Conservation (phyloP, 2,113 vertebrate genomes). For the Hemibagrus wyckioides region DNA sequence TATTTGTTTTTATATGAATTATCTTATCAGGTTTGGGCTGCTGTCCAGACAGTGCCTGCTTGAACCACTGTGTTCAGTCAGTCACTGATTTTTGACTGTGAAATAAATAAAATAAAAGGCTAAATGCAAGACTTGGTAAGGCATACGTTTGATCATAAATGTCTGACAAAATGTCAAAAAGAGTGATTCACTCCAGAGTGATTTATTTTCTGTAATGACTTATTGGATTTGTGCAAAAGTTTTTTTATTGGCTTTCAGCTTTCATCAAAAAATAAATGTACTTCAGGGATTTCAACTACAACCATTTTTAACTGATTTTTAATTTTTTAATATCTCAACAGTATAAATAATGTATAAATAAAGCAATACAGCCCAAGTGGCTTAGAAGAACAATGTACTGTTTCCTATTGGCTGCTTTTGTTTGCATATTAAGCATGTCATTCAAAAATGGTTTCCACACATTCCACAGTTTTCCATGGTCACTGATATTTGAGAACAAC, state of each 20-base stretch:
- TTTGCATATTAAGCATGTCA: conserved; percentile 62
- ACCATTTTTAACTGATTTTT: conserved; percentile 33
- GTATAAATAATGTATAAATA: conserved; percentile 9
- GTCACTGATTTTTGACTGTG: conserved; percentile 43
- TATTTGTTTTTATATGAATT: conserved; percentile 69
- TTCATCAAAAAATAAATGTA: conserved; percentile 23
- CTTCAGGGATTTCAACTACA: neutral
- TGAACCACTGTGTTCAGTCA: conserved; percentile 42
- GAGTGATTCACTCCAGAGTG: no score
- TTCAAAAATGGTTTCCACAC: conserved; percentile 53
- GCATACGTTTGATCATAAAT: neutral
- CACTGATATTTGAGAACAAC: conserved; percentile 58
- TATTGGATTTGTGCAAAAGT: neutral
- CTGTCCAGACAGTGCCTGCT: conserved; percentile 47
- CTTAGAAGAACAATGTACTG: conserved; percentile 43
- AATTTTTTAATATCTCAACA: no score
- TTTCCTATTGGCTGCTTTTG: conserved; percentile 59
- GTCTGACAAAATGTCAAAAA: neutral
- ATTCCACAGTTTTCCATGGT: conserved; percentile 49
- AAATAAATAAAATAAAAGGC: conserved; percentile 48
- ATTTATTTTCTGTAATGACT: neutral
- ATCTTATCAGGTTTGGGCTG: conserved; percentile 59
- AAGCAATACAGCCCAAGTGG: conserved; percentile 3
- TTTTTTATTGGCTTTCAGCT: conserved; percentile 3
- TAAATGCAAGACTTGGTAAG: conserved; percentile 54